Base-by-base conservation (phyloP, 2,888 invertebrate genomes). In the Ferrisia virgata region DNA sequence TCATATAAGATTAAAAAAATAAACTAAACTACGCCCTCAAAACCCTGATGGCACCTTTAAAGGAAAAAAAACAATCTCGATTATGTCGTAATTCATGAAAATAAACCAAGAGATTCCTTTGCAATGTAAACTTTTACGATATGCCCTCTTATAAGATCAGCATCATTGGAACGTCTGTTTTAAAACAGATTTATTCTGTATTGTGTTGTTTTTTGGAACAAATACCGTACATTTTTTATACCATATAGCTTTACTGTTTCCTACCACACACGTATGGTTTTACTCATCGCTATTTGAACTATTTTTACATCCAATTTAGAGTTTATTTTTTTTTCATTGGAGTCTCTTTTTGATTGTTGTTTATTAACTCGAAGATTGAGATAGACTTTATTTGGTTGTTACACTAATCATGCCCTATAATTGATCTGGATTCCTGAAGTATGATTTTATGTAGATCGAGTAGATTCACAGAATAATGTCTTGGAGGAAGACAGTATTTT, bases 51-150 rank as follows among this genome's bases (percentile, higher is more conserved):
- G 0, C 28, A 64, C 64, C 28, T 64, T 31, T 25, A 64, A 28
- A 28, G 4, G 28, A 64, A 6, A 76, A 76, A 76, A 76, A 76
- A 36, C 72, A 76, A 76, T 76, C 72, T 76, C 72, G 72, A 76
- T 76, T 76, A 76, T 76, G 72, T 76, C 36, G 36, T 76, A 76
- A 76, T 76, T 76, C 36, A 64, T 28, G 28, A 64, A 64, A 64
- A 64, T 64, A 64, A 64, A 64, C 64, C 9, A 3, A 15, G 4
- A 6, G 64, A 64, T 64, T 64, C 64, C 13, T 53, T 53, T 22
- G 53, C 64, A 64, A 64, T 28, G 31, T 64, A 64, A 64, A 64
- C 64, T 64, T 28, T 28, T 64, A 64, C 64, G 28, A 64, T 25
- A 64, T 64, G 64, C 28, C 28, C 64, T 64, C 28, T 28, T 64